Evolutionary conservation across 2,888 invertebrate species (phyloP).

Genomic region (Thelaira solivaga): DNA sequence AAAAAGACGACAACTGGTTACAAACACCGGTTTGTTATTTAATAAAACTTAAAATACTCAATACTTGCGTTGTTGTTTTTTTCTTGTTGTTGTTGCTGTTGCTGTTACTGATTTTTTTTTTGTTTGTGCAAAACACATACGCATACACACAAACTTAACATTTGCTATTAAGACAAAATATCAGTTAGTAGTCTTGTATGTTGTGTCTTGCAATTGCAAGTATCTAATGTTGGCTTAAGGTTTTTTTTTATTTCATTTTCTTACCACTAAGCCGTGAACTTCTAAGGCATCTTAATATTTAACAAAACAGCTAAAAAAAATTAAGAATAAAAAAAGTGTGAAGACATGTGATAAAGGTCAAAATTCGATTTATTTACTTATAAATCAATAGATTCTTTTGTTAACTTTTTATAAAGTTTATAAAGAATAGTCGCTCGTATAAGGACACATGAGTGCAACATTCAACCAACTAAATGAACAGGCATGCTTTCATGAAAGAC

Average conservation of each 20-base stretch:
- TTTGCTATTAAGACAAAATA: slow-evolving; percentile 10
- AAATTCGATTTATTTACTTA: slow-evolving; percentile 52
- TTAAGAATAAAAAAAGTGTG: slow-evolving; percentile 34
- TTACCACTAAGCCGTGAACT: slow-evolving; percentile 57
- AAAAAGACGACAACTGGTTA: slow-evolving; percentile 54
- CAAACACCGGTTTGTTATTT: slow-evolving; percentile 63
- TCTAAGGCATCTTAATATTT: slow-evolving; percentile 55
- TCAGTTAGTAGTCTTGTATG: background rate
- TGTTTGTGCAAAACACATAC: slow-evolving; percentile 6
- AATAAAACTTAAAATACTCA: slow-evolving; percentile 52
- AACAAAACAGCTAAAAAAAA: slow-evolving; percentile 11
- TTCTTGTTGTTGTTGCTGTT: background rate
- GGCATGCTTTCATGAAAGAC: background rate
- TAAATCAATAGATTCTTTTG: slow-evolving; percentile 43
- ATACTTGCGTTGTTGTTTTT: slow-evolving; percentile 49
- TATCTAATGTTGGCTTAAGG: slow-evolving; percentile 23
- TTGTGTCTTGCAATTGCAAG: slow-evolving; percentile 30
- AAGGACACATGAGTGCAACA: background rate
- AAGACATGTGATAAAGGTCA: slow-evolving; percentile 60
- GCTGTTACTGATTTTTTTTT: slow-evolving; percentile 28
- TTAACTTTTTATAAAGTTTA: slow-evolving; percentile 13
- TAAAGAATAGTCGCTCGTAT: background rate
- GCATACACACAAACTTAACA: slow-evolving; percentile 30
- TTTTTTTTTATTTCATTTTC: slow-evolving; percentile 26
- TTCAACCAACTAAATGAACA: background rate